Evolutionary conservation across 2,113 vertebrate species (phyloP).

Genomic region (Bos javanicus): DNA sequence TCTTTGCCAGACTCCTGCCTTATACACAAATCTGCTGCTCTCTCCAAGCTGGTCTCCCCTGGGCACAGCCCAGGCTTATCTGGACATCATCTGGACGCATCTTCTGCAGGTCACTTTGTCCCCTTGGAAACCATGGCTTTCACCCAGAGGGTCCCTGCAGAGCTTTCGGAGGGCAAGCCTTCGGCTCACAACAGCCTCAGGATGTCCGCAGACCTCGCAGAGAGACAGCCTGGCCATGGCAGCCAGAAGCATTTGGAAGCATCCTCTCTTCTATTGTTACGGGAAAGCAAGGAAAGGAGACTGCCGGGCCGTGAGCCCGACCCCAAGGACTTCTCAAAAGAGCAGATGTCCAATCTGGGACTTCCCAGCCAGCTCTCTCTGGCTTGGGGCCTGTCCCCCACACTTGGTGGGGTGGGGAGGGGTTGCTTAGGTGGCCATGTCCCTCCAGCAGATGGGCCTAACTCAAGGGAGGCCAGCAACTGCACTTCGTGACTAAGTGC

Average conservation of each 20-base stretch:
- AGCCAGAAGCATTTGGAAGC: neutral
- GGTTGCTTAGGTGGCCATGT: too few species aligned
- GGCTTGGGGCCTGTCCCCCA: neutral
- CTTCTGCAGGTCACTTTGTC: neutral
- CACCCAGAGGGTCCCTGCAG: neutral
- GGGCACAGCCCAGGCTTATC: neutral
- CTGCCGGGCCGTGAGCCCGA: rapidly evolving
- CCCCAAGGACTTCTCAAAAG: neutral
- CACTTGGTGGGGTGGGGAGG: rapidly evolving
- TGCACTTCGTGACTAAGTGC: neutral
- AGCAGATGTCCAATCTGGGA: neutral
- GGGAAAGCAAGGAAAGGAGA: neutral
- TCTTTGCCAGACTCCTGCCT: neutral
- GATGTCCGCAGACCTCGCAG: neutral
- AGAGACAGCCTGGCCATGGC: neutral
- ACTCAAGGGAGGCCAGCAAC: neutral
- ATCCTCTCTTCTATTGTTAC: neutral
- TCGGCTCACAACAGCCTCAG: neutral
- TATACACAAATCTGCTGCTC: rapidly evolving
- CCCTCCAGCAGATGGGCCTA: neutral
- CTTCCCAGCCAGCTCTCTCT: neutral
- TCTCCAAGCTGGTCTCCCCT: neutral
- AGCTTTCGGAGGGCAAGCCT: neutral
- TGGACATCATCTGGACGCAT: neutral
- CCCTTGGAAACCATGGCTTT: neutral